Base-by-base conservation (phyloP, 1,140 invertebrate genomes). In the Mycetomoellerius zeteki region DNA sequence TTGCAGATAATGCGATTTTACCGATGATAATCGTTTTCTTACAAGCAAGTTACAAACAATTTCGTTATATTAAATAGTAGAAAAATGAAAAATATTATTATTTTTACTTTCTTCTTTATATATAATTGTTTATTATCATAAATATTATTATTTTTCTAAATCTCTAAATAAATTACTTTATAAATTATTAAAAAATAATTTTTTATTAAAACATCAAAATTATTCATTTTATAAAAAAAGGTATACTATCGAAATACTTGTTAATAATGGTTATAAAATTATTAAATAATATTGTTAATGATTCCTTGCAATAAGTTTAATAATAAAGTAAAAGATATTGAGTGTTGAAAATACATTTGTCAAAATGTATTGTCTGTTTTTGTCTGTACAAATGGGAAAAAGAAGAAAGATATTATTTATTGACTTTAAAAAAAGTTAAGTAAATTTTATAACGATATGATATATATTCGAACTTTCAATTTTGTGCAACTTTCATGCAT, bases 81-180 rank as follows among this genome's bases (percentile, higher is more conserved):
- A 54, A 72, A 10, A 72, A n/a, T 14, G 30, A 54, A 73, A 37
- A 67, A 67, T 43, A 56, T 33, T 6, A 33, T 2, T 33, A 33
- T 8, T 56, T 33, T 21, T 30, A 10, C 8, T 58, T 58, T 65
- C 7, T 37, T 4, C 8, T 56, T 50, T 14, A n/a, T n/a, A n/a
- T n/a, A n/a, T n/a, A 54, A n/a, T 10, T 0, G n/a, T 64, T 67
- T 21, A 58, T 10, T n/a, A 21, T 56, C 0, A 2, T 37, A 58
- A 76, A 58, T 76, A 76, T 76, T 21, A 56, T 8, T n/a, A 19
- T 33, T 16, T 47, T 33, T 56, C 14, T 33, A 14, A n/a, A 56
- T 56, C 6, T 56, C 6, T 75, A 56, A 56, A 56, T 73, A 54
- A 73, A 56, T 56, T 56, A 56, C 8, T 56, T 75, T 2, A 0